Base-by-base conservation (phyloP, 2,113 vertebrate genomes). In the Electrona antarctica region DNA sequence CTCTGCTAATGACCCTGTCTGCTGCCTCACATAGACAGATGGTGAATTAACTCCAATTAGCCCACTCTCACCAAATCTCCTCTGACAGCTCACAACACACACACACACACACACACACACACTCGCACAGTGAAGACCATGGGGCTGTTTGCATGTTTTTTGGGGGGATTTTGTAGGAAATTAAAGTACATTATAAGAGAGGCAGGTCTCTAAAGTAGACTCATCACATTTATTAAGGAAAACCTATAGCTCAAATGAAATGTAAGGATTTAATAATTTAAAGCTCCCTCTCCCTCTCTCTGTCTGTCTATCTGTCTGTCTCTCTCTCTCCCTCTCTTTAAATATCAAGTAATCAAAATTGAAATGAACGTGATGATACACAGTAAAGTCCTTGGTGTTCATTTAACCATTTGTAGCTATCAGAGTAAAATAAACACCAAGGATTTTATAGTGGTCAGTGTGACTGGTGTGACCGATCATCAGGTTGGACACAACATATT, bases 41-140 rank as follows among this genome's bases (percentile, higher is more conserved):
- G 90, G 90, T 89, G 84, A 89, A 90, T 90, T 89, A 89, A 90
- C 90, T 91, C 85, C 88, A 89, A 90, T 91, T 91, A 90, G 88
- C 78, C 83, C 85, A 87, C 83, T 88, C 90, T 84, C 81, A 74
- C 76, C 83, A 88, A 85, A 90, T 89, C 85, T 75, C 69, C 70
- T 61, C 70, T 89, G 89, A 89, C 89, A 90, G 87, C 83, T 80
- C 81, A 56, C 46, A 72, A 45, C 52, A 67, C 69, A 64, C 15
- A 67, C 73, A 67, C 64, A 68, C 15, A 11, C 60, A 59, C 64
- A 33, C 50, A 64, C 13, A 7, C 6, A 29, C 58, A 60, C 21
- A 10, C 15, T 33, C 28, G 29, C 29, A 59, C 2, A 7, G 56
- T 58, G 54, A n/a, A 69, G 49, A 65, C 15, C 11, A 28, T 65